Evolutionary conservation across 2,797 vertebrate species (phyloP).

Genomic region (Triplophysa yarkandensis): DNA sequence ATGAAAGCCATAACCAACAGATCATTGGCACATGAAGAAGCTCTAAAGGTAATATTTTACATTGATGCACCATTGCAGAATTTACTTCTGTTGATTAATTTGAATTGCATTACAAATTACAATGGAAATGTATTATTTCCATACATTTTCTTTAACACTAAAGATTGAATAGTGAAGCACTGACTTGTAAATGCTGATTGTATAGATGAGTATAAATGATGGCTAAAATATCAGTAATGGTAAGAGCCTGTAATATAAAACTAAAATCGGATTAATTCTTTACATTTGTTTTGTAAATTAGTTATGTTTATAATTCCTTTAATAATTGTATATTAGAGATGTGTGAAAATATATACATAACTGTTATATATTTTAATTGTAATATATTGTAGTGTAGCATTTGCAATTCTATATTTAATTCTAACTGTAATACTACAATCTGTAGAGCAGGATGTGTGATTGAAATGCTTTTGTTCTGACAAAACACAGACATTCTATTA

Average conservation of each 20-base stretch:
- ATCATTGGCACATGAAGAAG: background rate
- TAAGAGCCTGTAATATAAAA: background rate
- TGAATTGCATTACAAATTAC: too few species aligned
- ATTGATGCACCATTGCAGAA: too few species aligned
- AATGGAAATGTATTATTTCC: too few species aligned
- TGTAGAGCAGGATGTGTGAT: slow-evolving; percentile 61
- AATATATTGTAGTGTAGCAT: slow-evolving; percentile 68
- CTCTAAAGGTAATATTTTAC: background rate
- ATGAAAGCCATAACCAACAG: slow-evolving; percentile 33
- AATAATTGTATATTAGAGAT: slow-evolving; percentile 72
- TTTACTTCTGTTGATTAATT: too few species aligned
- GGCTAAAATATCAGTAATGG: background rate
- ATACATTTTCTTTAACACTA: background rate
- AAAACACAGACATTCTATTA: slow-evolving; percentile 69
- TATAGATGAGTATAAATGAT: background rate
- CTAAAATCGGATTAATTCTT: background rate
- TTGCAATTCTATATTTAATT: slow-evolving; percentile 56
- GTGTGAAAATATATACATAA: slow-evolving; percentile 48
- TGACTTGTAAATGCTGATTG: background rate
- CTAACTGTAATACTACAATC: slow-evolving; percentile 62
- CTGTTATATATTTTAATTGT: slow-evolving; percentile 81
- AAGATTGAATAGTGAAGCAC: background rate
- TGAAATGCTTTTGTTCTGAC: slow-evolving; percentile 71
- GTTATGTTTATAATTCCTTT: slow-evolving; percentile 61
- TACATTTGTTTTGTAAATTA: slow-evolving; percentile 57